A percentile compares a stretch with the other conserved stretches of the same genome.
These are phyloP conservation scores for Alloplasta piceator DNA, from an alignment of 2,888 invertebrate genomes.

Conservation along the genomic window DNA sequence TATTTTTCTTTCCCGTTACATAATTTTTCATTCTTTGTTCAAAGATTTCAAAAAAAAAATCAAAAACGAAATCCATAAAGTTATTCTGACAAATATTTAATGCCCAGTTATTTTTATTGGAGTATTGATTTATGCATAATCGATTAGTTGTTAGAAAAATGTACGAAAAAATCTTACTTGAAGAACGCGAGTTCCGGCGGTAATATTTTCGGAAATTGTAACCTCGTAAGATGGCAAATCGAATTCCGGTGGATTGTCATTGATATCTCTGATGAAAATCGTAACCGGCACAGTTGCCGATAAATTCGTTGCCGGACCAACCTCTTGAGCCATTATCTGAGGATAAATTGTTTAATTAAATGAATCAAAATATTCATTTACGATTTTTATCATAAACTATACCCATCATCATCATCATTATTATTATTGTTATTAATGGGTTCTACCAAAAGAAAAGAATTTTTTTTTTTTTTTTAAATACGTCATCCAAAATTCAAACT, in stretches of 20 bases:
- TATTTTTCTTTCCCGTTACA: neutral
- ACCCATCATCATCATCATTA: too few species aligned
- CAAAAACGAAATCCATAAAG: neutral
- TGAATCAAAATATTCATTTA: neutral
- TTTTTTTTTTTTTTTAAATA: too few species aligned
- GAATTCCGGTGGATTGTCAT: slow-evolving; percentile 95
- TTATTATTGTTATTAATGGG: neutral
- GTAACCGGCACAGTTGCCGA: slow-evolving; percentile 90
- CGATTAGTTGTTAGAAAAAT: neutral
- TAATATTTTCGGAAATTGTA: slow-evolving; percentile 92
- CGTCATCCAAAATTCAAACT: too few species aligned
- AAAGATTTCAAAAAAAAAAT: too few species aligned
- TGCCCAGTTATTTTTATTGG: neutral
- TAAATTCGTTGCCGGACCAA: slow-evolving; percentile 90
- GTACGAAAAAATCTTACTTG: slow-evolving; percentile 82
- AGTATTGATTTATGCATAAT: slow-evolving; percentile 9
- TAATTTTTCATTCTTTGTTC: neutral
- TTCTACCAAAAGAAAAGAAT: neutral
- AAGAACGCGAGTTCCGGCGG: slow-evolving; percentile 88
- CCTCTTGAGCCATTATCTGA: slow-evolving; percentile 92
- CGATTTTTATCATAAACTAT: too few species aligned
- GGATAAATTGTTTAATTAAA: slow-evolving; percentile 28
- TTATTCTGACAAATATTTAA: slow-evolving; percentile 5
- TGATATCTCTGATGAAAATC: slow-evolving; percentile 92
- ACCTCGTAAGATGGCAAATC: slow-evolving; percentile 89